Percentiles rank a stretch among this genome's conserved stretches.
phyloP scores from a whole-genome alignment of 2,797 vertebrate genomes.

The Alca torda region DNA sequence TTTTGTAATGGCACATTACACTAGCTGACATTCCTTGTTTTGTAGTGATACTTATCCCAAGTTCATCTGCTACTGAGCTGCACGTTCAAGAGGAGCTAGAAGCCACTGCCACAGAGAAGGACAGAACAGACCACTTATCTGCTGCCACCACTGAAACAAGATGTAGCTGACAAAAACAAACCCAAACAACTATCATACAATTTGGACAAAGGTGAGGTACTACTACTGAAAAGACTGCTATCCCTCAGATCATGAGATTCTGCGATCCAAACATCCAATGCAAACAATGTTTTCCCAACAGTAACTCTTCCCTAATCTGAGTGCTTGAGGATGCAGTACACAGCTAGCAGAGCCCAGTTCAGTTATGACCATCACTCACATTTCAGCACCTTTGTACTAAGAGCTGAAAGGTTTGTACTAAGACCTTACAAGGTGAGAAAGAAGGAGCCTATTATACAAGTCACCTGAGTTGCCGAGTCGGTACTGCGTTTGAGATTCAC shows the following conservation, averaged over 20 bases:
- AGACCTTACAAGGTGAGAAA: neutral
- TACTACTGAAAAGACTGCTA: neutral
- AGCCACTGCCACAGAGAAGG: neutral
- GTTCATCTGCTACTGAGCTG: neutral
- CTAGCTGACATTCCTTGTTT: neutral
- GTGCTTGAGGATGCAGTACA: neutral
- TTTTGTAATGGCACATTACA: neutral
- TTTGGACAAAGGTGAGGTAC: neutral
- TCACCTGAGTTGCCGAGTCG: neutral
- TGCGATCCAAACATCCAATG: accelerated
- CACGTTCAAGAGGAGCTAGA: neutral
- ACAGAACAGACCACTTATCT: neutral
- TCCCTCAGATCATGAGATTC: neutral
- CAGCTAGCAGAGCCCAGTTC: neutral
- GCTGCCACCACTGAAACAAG: neutral
- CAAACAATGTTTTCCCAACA: neutral
- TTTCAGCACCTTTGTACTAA: neutral
- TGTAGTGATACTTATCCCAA: neutral
- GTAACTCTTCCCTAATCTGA: neutral
- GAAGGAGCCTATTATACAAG: neutral
- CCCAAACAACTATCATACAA: neutral
- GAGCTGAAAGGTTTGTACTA: neutral
- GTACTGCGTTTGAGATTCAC: neutral
- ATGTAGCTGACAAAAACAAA: neutral
- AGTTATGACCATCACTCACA: neutral